phyloP scores from a whole-genome alignment of 1,140 invertebrate genomes.

The Harlomillsia oculata region DNA sequence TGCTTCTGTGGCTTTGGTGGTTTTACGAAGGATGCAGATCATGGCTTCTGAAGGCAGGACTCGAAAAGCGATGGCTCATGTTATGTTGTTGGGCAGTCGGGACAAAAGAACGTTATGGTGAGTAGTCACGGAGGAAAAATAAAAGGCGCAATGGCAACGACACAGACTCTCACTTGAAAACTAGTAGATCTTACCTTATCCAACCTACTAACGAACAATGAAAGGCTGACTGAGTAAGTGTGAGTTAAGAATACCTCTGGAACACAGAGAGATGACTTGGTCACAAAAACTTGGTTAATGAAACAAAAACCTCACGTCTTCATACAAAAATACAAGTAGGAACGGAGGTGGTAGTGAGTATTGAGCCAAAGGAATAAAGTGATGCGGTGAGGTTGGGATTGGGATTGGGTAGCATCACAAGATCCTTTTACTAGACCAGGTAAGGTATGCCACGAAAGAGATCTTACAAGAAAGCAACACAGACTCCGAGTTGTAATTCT shows the following conservation, averaged over 20 bases:
- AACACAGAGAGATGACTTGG: background rate
- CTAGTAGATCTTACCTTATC: background rate
- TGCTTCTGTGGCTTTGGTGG: too few relatives aligned
- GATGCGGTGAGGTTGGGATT: too few relatives aligned
- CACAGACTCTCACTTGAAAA: background rate
- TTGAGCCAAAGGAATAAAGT: background rate
- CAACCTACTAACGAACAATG: constrained; percentile 20
- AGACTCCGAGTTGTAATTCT: too few relatives aligned
- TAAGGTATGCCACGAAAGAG: too few relatives aligned
- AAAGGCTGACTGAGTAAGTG: background rate
- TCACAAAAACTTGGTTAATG: constrained; percentile 25
- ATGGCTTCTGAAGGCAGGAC: too few relatives aligned
- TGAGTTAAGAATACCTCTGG: background rate
- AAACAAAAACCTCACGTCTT: constrained; percentile 24
- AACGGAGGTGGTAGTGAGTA: background rate
- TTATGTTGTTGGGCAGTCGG: too few relatives aligned
- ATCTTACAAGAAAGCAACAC: too few relatives aligned
- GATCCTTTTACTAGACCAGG: too few relatives aligned
- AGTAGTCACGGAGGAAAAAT: constrained; percentile 21
- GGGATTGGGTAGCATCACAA: too few relatives aligned
- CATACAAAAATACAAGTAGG: background rate
- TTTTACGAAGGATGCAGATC: too few relatives aligned
- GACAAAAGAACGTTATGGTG: constrained; percentile 20
- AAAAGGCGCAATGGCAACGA: constrained; percentile 7
- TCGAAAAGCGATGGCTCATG: too few relatives aligned